Percentiles rank a stretch among this genome's conserved stretches.
phyloP scores from a whole-genome alignment of 2,888 invertebrate species.

The Omphaloscelis lunosa region DNA sequence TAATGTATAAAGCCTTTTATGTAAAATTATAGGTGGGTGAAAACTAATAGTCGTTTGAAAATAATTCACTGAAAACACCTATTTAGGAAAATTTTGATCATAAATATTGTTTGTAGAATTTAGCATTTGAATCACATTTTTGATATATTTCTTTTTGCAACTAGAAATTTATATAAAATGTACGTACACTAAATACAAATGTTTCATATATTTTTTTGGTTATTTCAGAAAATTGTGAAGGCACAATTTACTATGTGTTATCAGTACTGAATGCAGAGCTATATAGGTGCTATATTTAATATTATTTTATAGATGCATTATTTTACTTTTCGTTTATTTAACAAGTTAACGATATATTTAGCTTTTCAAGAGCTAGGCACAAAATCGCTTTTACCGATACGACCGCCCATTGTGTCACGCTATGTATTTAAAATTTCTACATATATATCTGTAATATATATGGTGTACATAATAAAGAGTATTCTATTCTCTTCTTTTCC shows the following conservation, averaged over 20 bases:
- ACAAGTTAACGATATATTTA: neutral
- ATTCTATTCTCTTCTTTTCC: neutral
- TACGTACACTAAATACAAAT: neutral
- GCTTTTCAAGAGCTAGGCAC: neutral
- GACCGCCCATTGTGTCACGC: too few species aligned
- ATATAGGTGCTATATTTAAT: neutral
- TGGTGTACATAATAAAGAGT: neutral
- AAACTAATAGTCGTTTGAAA: slow-evolving; percentile 9
- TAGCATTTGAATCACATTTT: neutral
- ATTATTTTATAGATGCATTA: neutral
- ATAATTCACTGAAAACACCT: neutral
- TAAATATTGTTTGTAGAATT: neutral
- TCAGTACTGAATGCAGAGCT: neutral
- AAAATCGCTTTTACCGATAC: neutral
- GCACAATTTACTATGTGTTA: neutral
- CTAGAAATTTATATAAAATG: neutral
- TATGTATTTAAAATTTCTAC: neutral
- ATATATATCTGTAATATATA: neutral
- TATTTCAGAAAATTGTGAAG: neutral
- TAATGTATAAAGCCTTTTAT: neutral
- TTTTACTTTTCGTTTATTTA: neutral
- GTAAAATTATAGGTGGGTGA: neutral
- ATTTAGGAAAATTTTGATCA: neutral
- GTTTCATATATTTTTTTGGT: neutral
- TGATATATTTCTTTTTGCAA: neutral